phyloP scores from a whole-genome alignment of 1,140 invertebrate genomes.

The Drosophila persimilis region DNA sequence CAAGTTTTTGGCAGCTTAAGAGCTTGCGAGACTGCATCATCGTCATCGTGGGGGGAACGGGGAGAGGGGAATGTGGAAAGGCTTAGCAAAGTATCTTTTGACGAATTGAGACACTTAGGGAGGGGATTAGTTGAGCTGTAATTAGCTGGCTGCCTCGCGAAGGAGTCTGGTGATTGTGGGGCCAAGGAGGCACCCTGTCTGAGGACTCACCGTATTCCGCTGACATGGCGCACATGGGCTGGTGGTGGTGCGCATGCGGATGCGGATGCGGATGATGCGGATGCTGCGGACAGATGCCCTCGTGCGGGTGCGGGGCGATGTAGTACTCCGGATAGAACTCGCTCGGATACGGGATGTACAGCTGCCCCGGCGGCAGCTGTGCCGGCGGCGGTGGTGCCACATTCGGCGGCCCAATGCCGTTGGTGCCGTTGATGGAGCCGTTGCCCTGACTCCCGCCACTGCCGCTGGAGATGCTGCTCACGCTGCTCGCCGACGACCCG shows the following conservation, averaged over 20 bases:
- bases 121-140: conserved; percentile 57
- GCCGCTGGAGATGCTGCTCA: conserved; percentile 66
- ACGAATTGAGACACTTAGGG: conserved; percentile 56
- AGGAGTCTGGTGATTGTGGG: not conserved
- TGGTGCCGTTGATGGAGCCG: conserved; percentile 47
- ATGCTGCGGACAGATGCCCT: conserved; percentile 81
- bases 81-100: conserved; percentile 66
- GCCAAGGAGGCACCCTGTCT: not conserved
- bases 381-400: conserved; percentile 25
- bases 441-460: conserved; percentile 54
- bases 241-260: conserved; percentile 71
- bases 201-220: conserved; percentile 77
- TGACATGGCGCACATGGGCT: conserved; percentile 80
- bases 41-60: conserved; percentile 10
- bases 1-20: conserved; percentile 65
- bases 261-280: conserved; percentile 66
- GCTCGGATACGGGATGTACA: conserved; percentile 77
- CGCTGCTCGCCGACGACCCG: conserved; percentile 67
- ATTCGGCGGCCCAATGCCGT: conserved; percentile 55
- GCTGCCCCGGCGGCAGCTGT: conserved; percentile 59
- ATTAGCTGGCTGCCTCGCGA: conserved; percentile 49
- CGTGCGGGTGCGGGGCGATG: conserved; percentile 77
- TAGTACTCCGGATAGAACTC: conserved; percentile 82
- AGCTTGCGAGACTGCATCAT: conserved; percentile 37
- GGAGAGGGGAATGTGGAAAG: conserved; percentile 12